Evolutionary conservation across 2,113 vertebrate species (phyloP).

Genomic region (Eurypyga helias): DNA sequence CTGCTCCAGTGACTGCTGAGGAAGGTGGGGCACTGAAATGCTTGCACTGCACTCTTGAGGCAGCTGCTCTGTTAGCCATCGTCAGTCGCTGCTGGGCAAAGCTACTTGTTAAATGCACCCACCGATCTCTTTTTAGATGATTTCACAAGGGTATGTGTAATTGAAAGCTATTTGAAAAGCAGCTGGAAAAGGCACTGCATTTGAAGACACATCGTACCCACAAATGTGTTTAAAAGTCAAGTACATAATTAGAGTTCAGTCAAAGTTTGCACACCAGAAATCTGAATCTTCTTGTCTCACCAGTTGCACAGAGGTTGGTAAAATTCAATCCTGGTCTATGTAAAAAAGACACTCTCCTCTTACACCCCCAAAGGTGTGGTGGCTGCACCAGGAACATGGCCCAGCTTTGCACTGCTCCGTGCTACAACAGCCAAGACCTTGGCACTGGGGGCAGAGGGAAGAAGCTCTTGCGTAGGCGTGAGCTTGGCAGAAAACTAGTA

Average conservation of each 20-base stretch:
- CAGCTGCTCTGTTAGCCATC: background rate
- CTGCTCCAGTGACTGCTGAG: background rate
- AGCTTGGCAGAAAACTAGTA: fast-evolving
- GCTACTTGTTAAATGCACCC: background rate
- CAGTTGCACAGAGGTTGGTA: background rate
- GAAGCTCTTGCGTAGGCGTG: background rate
- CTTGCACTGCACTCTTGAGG: background rate
- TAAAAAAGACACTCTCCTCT: background rate
- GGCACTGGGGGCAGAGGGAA: fast-evolving
- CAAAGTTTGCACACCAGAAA: background rate
- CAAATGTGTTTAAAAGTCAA: background rate
- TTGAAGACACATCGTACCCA: background rate
- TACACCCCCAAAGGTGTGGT: too few species aligned
- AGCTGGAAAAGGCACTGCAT: background rate
- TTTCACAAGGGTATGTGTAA: background rate
- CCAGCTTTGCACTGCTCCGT: background rate
- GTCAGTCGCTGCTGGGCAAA: background rate
- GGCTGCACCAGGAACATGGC: fast-evolving
- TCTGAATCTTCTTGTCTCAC: too few species aligned
- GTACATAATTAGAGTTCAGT: background rate
- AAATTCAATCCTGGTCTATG: background rate
- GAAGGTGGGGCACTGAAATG: background rate
- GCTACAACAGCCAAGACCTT: fast-evolving
- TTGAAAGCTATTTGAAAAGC: background rate
- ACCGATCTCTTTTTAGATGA: too few species aligned